Evolutionary conservation across 2,888 invertebrate genomes (phyloP), one percentile per base, ranked within the genome.

Genomic region (Dorcus parallelipipedus): DNA sequence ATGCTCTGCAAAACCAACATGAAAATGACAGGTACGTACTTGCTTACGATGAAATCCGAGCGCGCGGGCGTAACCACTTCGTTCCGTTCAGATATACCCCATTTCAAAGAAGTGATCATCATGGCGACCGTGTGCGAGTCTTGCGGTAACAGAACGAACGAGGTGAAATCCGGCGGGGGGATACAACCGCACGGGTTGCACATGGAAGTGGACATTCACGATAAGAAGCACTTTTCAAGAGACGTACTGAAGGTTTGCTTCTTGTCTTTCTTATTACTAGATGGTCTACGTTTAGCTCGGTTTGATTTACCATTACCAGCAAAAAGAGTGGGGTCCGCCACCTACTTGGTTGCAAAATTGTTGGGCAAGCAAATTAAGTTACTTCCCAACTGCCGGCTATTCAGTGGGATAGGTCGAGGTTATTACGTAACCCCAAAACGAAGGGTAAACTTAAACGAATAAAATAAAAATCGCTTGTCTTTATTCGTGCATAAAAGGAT

Each of bases 81-180:
- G 20, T 20, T 3, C 49, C 50, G 49, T 14, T 14, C 51, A 49
- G 87, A 88, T 67, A 95, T 99, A 73, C 99, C 99, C 0, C 90
- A 95, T 76, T 99, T 99, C 78, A 98, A 99, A 78, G 93, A 98
- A 75, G 95, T 96, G 0, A 89, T 99, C 0, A 95, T 99, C 59
- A 99, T 99, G 98, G 95, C 97, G 1, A 96, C 96, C 0, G 83
- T 80, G 0, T 99, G 99, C 76, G 96, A 97, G 10, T 74, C 75
- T 0, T 99, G 99, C 78, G 98, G 98, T 0, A 85, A 87, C 71
- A 86, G 91, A 67, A 95, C 97, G 2, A 98, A 95, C 74, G 99
- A 99, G 82, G 96, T 99, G 0, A 97, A 98, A 77, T 91, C 95
- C 0, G 95, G 95, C 0, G 84, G 91, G 14, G 97, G 97, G 0